Percentiles rank a stretch among this genome's conserved stretches.
Conservation (phyloP, 2,797 vertebrate genomes). For the Mareca strepera region DNA sequence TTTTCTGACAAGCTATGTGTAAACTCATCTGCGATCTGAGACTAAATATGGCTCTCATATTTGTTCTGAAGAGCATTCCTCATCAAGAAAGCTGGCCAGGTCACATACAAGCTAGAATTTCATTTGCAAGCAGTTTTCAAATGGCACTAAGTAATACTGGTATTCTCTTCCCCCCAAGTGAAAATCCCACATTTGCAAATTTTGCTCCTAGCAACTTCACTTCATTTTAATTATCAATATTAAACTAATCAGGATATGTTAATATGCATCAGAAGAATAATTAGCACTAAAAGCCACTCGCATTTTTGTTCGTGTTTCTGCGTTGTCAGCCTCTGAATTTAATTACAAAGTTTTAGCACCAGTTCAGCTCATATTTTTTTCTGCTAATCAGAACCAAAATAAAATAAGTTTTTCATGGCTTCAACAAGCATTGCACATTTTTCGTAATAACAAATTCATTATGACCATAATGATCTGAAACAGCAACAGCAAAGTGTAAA, state of each 20-base stretch:
- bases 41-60: neutral
- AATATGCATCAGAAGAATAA: slow-evolving; percentile 13
- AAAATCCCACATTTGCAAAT: neutral
- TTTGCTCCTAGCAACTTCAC: neutral
- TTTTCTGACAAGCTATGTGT: neutral
- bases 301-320: neutral
- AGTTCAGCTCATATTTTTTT: neutral
- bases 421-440: neutral
- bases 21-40: neutral
- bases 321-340: neutral
- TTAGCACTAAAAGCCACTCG: neutral
- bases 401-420: neutral
- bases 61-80: neutral
- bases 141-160: neutral
- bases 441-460: neutral
- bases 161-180: neutral
- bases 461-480: neutral
- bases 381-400: neutral
- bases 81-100: neutral
- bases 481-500: neutral
- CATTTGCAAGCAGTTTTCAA: neutral
- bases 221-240: neutral
- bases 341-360: neutral
- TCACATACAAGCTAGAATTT: neutral
- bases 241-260: neutral